Evolutionary conservation across 2,113 vertebrate species (phyloP), one percentile per base, ranked within the genome.

Genomic region (Oreochromis tanganicae): DNA sequence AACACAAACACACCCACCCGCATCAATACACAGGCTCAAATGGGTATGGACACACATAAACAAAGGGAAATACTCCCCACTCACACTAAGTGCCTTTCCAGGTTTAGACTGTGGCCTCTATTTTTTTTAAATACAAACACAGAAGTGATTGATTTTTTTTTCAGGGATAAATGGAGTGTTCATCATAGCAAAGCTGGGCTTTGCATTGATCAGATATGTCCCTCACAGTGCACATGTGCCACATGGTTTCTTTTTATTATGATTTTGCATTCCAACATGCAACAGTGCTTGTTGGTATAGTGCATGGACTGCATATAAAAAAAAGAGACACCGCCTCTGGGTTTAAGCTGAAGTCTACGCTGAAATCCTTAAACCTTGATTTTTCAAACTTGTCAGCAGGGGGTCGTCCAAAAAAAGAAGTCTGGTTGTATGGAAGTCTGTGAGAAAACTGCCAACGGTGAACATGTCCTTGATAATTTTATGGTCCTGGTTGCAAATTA

Each of bases 21-120:
- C 73, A 78, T 59, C 83, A 82, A 87, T 80, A 88, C 75, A 54
- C 46, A 73, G 2, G 52, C 50, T 56, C 27, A 63, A 24, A 81
- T 46, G 59, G 63, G 46, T 81, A 75, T 11, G 19, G 46, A 59
- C 84, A 46, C 21, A 84, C 54, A 83, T 8, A 73, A 36, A 73
- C 10, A 7, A 9, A 50, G 56, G 43, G 71, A 75, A 36, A 85
- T 38, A 63, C 84, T 57, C 50, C 80, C 34, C 89, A 61, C 87
- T 82, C 78, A 78, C 81, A 80, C 94, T 95, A 96, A 96, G 96
- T 96, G 96, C 94, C 90, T 94, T 95, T 92, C 90, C 86, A 84
- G 92, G 91, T 93, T 87, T 82, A 57, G 92, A 79, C 66, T 11
- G 48, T 36, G 83, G 29, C 81, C 81, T 89, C 54, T 85, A 50